Conservation (phyloP, 2,888 invertebrate genomes). For the Limnephilus rhombicus region DNA sequence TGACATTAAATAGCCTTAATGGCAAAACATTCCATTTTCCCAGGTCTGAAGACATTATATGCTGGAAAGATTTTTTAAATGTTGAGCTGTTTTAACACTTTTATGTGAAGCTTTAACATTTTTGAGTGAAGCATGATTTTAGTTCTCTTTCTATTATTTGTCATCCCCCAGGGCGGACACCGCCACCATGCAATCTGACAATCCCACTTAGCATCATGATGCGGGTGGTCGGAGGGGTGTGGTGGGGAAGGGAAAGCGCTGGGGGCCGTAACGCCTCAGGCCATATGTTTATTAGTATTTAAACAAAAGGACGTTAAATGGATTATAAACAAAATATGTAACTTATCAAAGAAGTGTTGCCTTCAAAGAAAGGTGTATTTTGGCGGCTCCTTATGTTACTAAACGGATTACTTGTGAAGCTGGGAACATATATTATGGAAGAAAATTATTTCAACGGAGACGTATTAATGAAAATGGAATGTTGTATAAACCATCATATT, state of each 20-base stretch:
- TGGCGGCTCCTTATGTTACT: neutral
- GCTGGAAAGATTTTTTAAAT: neutral
- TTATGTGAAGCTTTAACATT: neutral
- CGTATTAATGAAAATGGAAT: neutral
- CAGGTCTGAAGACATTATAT: neutral
- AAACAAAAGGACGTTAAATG: constrained; percentile 21
- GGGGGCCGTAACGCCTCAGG: neutral
- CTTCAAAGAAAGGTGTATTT: neutral
- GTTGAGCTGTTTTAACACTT: neutral
- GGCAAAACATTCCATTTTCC: neutral
- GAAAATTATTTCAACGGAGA: neutral
- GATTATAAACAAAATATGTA: constrained; percentile 25
- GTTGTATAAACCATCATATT: neutral
- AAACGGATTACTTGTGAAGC: neutral
- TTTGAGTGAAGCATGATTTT: neutral
- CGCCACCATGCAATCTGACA: neutral
- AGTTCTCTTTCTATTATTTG: neutral
- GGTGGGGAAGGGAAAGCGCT: neutral
- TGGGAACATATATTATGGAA: neutral
- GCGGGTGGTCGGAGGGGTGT: neutral
- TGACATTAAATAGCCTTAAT: neutral
- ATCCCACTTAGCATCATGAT: neutral
- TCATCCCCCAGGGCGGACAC: neutral
- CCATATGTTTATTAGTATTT: constrained; percentile 14
- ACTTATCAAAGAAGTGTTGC: constrained; percentile 7